Conservation (phyloP, 2,888 invertebrate species). For the Chymomyza fuscimana region DNA sequence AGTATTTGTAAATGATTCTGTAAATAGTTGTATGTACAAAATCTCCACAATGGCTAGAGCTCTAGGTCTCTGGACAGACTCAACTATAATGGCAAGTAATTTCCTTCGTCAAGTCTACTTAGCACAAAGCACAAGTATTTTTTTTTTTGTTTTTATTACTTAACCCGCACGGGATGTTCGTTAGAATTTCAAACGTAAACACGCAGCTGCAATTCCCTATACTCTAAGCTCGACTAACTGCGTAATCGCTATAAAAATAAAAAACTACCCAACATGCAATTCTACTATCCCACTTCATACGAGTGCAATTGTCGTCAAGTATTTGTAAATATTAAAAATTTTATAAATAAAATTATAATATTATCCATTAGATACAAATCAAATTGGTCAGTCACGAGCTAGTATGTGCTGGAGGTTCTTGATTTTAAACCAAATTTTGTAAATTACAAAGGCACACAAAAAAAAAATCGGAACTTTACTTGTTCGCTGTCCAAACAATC, state of each 20-base stretch:
- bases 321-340: constrained; percentile 40
- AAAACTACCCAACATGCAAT: neutral
- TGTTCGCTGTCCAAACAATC: too few species aligned
- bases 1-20: constrained; percentile 21
- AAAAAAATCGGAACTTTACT: too few species aligned
- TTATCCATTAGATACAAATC: neutral
- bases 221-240: neutral
- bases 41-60: constrained; percentile 20
- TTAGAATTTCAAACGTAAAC: neutral
- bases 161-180: neutral
- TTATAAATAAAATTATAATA: constrained; percentile 53
- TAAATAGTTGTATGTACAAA: constrained; percentile 30
- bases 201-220: neutral
- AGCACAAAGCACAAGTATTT: constrained; percentile 29
- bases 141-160: constrained; percentile 6
- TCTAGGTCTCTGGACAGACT: constrained; percentile 8
- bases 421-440: too few species aligned
- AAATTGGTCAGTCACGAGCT: neutral
- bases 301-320: neutral
- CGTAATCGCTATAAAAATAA: neutral
- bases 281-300: neutral
- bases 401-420: too few species aligned
- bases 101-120: constrained; percentile 42
- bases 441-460: too few species aligned
- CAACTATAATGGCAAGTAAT: constrained; percentile 45